Base-by-base conservation (phyloP, 2,888 invertebrate genomes). In the Colletes collaris region DNA sequence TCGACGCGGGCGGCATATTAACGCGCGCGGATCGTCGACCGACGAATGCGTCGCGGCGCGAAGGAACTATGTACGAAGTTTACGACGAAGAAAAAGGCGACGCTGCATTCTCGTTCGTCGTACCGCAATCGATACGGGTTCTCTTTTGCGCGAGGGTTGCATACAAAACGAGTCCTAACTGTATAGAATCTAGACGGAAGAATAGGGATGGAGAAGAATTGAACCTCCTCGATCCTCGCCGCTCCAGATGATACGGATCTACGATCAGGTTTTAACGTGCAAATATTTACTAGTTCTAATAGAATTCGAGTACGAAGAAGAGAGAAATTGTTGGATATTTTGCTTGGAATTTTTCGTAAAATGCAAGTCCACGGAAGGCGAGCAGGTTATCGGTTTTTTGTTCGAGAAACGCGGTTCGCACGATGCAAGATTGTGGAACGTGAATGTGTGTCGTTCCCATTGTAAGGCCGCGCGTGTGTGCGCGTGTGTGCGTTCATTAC, bases 371-470 rank as follows among this genome's bases (percentile, higher is more conserved):
- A n/a, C 53, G 59, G 49, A 66, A 63, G 11, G 19, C 40, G 35
- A 59, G 63, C 63, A 52, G 35, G 53, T 65, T 72, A 67, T 73
- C 44, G 69, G 27, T 63, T 73, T 65, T 70, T 70, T 40, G 67
- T 71, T 65, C 62, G 66, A 35, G 27, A 10, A 79, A 56, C 71
- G 60, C 71, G 60, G 74, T 79, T 83, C 76, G 70, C 79, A 73
- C 76, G 73, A 46, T 69, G 44, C 16, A 66, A 83, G 76, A 83
- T 79, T 83, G 64, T 65, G 65, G 68, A 55, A 66, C 73, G 35
- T 46, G 79, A 79, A 79, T 83, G 67, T 71, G 55, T 68, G 73
- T 71, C 79, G 71, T 65, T 73, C 19, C 73, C 68, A 83, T 83
- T 83, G 83, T 79, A 27, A 27, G 27, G 53, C 37, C 56, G 16